These are phyloP conservation scores for Cotesia typhae DNA, from an alignment of 1,140 invertebrate genomes.

Conservation along the genomic window DNA sequence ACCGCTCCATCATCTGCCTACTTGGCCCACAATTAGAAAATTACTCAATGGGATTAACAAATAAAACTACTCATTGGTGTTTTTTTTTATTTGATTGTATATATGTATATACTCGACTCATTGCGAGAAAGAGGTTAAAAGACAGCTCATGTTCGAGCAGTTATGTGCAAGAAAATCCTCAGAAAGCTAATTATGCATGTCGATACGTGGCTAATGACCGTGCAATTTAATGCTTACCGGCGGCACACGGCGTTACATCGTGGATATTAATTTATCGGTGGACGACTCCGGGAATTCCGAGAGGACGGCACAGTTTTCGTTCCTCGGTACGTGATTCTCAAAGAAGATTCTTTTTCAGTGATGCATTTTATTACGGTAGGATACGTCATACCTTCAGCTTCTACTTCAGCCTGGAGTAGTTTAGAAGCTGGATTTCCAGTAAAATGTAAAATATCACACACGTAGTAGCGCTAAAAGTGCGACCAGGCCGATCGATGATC, in stretches of 20 bases:
- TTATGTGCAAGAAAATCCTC: constrained; percentile 36
- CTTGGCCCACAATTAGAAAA: too few relatives aligned
- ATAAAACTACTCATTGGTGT: background rate
- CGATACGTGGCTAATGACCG: constrained; percentile 44
- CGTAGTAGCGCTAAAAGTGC: constrained; percentile 10
- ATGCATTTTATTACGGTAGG: too few relatives aligned
- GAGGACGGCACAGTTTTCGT: constrained; percentile 32
- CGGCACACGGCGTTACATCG: constrained; percentile 32
- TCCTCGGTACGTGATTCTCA: constrained; percentile 29
- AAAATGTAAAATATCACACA: constrained; percentile 7
- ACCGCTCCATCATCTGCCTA: too few relatives aligned
- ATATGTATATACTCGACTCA: too few relatives aligned
- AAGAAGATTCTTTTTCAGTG: background rate
- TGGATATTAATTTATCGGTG: constrained; percentile 47
- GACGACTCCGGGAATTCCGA: too few relatives aligned
- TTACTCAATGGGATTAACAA: background rate
- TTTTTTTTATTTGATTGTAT: background rate
- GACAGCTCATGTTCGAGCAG: constrained; percentile 19
- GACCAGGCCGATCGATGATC: constrained; percentile 23
- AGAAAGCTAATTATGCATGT: constrained; percentile 45
- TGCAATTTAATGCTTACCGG: constrained; percentile 43
- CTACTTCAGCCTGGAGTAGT: background rate
- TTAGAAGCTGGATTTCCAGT: too few relatives aligned
- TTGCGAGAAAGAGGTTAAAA: constrained; percentile 30
- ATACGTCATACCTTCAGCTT: too few relatives aligned